Evolutionary conservation across 53 echinoderm and acorn worm species (phyloP).

Genomic region (Stichopus horrens): DNA sequence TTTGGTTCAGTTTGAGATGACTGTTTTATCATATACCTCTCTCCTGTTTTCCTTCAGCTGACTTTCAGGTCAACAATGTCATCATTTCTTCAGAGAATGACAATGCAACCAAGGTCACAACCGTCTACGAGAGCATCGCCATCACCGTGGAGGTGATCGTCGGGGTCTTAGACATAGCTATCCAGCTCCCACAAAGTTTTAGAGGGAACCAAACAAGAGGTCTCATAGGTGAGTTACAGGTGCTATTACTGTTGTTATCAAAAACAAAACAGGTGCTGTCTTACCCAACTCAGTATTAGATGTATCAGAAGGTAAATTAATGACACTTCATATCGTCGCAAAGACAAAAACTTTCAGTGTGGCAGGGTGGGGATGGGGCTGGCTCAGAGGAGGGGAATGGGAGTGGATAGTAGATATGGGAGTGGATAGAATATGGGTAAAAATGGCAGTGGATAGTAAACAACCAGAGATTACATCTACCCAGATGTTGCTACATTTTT

Average conservation of each 20-base stretch:
- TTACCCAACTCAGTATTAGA: neutral
- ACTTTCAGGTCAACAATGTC: neutral
- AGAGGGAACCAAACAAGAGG: conserved; percentile 13
- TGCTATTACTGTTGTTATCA: neutral
- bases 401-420: too few relatives aligned
- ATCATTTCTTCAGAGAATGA: neutral
- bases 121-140: neutral
- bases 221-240: conserved; percentile 18
- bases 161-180: conserved; percentile 15
- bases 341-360: too few relatives aligned
- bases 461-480: too few relatives aligned
- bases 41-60: neutral
- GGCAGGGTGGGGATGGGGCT: too few relatives aligned
- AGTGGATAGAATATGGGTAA: too few relatives aligned
- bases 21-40: too few relatives aligned
- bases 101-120: neutral
- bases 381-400: too few relatives aligned
- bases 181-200: conserved; percentile 9
- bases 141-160: conserved; percentile 13
- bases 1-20: neutral
- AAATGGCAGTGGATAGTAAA: too few relatives aligned
- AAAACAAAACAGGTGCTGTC: neutral
- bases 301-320: too few relatives aligned
- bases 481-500: too few relatives aligned
- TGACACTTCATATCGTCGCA: too few relatives aligned